Conservation (phyloP, 2,888 invertebrate species). For the Leucozona laternaria region DNA sequence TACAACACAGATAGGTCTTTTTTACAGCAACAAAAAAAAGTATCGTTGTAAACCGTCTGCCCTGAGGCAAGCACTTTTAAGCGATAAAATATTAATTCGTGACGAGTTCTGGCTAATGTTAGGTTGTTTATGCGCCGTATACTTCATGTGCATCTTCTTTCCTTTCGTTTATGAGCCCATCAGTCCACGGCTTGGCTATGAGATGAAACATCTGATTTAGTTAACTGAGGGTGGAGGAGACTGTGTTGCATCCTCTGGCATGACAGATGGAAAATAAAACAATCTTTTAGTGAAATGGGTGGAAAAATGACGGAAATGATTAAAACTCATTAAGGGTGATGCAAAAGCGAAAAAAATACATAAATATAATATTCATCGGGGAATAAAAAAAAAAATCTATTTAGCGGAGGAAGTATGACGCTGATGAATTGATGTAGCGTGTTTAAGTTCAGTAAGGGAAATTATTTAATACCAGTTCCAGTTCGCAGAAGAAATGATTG, state of each 20-base stretch:
- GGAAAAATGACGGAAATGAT: slow-evolving; percentile 71
- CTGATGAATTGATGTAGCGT: slow-evolving; percentile 65
- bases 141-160: slow-evolving; percentile 43
- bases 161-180: slow-evolving; percentile 21
- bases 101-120: slow-evolving; percentile 73
- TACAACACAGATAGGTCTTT: slow-evolving; percentile 11
- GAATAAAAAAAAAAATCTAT: slow-evolving; percentile 7
- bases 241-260: slow-evolving; percentile 40
- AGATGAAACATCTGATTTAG: slow-evolving; percentile 66
- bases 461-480: slow-evolving; percentile 30
- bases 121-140: slow-evolving; percentile 62
- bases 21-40: slow-evolving; percentile 11
- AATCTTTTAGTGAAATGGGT: slow-evolving; percentile 62
- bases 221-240: slow-evolving; percentile 37
- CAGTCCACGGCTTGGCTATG: slow-evolving; percentile 34
- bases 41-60: slow-evolving; percentile 62
- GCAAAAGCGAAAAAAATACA: slow-evolving; percentile 43
- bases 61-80: slow-evolving; percentile 70
- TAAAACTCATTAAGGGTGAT: slow-evolving; percentile 72
- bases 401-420: slow-evolving; percentile 55
- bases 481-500: slow-evolving; percentile 43
- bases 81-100: slow-evolving; percentile 76
- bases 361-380: slow-evolving; percentile 29
- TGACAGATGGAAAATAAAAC: slow-evolving; percentile 65
- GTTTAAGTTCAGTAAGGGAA: slow-evolving; percentile 48